Base-by-base conservation (phyloP, 2,113 vertebrate species). In the Panthera tigris region DNA sequence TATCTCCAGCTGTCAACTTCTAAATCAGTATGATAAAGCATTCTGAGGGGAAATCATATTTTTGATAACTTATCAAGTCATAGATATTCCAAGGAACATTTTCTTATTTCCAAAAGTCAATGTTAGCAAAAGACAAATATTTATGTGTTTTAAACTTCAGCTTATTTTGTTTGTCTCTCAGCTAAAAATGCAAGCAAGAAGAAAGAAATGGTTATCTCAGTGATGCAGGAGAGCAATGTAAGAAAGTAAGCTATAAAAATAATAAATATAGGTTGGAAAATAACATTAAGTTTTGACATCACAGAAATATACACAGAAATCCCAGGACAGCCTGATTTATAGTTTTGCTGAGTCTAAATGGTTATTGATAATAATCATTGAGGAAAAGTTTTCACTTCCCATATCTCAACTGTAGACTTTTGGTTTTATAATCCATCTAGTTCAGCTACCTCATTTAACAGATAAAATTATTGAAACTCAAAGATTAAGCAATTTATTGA, bases 61-160 rank as follows among this genome's bases (percentile, higher is more conserved):
- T 86, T 94, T 89, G 65, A 90, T 76, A 78, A 71, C 13, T 94
- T 84, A 81, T 12, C 31, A 63, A 94, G 14, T 87, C 41, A 89
- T 39, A 85, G 13, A 86, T 83, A 90, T 93, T 97, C 31, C 7
- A 50, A 90, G 36, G 50, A 48, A 55, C 18, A 48, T 65, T 86
- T 48, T 52, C 7, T 88, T 93, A 82, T 78, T 87, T 92, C 73
- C 18, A 79, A 39, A 96, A 84, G 48, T 76, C 48, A 80, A 0
- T 65, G 23, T 71, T 71, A 19, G 12, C 45, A 82, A 57, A 94
- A 78, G 33, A 5, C 50, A 61, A 66, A 78, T 71, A 57, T 87
- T 69, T 78, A 61, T 50, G 11, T 52, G 5, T 89, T 96, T 90
- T 94, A 74, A 57, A 48, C 21, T n/a, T 83, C 13, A 78, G 63